Evolutionary conservation across 2,797 vertebrate species (phyloP).

Genomic region (Spea hammondii): DNA sequence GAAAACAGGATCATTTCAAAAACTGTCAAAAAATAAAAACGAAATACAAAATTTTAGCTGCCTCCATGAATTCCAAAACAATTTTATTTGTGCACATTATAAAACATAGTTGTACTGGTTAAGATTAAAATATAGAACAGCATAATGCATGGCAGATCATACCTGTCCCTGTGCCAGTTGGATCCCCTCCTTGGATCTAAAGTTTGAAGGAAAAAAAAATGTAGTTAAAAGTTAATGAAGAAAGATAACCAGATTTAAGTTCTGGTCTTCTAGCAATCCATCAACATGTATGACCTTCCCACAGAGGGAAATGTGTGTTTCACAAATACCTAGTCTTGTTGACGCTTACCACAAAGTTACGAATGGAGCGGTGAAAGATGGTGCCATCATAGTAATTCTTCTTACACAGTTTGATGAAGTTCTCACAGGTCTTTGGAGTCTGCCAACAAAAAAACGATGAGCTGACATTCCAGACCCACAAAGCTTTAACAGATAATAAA

Average conservation of each 20-base stretch:
- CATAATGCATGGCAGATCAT: slow-evolving; percentile 39
- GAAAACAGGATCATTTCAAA: slow-evolving; percentile 4
- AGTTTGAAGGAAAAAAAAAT: neutral
- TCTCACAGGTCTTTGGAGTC: slow-evolving; percentile 92
- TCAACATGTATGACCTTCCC: neutral
- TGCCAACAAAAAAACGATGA: slow-evolving; percentile 53
- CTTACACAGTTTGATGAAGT: slow-evolving; percentile 90
- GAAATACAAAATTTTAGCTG: neutral
- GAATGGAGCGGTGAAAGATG: slow-evolving; percentile 90
- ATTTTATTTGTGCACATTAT: too few species aligned
- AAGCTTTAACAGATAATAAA: too few species aligned
- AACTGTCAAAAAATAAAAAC: neutral
- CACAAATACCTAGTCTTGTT: neutral
- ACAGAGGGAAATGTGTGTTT: too few species aligned
- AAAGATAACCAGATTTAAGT: neutral
- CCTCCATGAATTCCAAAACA: too few species aligned
- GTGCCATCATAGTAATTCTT: slow-evolving; percentile 89
- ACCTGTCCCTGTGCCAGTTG: slow-evolving; percentile 95
- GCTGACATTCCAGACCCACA: too few species aligned
- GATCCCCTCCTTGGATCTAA: slow-evolving; percentile 97
- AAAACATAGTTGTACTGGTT: too few species aligned
- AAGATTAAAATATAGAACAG: too few species aligned
- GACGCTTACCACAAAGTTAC: slow-evolving; percentile 90
- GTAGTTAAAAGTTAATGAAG: neutral
- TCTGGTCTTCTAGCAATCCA: neutral